Evolutionary conservation across 1,140 invertebrate species (phyloP).

Genomic region (Drosophila suzukii): DNA sequence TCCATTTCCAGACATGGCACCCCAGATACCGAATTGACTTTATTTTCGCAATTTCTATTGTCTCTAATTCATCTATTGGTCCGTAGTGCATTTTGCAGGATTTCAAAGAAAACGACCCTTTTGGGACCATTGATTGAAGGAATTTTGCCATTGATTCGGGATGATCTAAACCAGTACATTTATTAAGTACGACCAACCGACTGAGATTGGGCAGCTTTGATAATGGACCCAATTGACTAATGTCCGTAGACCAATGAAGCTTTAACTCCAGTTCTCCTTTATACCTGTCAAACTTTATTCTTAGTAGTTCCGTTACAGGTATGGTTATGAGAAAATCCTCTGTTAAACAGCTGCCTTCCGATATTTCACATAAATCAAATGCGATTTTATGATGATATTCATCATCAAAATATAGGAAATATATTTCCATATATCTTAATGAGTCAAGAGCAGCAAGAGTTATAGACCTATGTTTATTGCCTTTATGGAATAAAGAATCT

Average conservation of each 20-base stretch:
- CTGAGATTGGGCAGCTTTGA: not conserved
- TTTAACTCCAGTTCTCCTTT: not conserved
- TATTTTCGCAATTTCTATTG: not conserved
- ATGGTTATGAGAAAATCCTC: not conserved
- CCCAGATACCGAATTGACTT: not conserved
- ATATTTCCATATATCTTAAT: not conserved
- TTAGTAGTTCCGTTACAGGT: not conserved
- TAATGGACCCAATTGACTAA: not conserved
- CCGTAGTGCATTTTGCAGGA: not conserved
- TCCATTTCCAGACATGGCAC: not conserved
- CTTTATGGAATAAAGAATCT: not conserved
- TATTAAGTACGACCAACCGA: not conserved
- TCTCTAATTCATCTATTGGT: not conserved
- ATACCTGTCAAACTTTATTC: not conserved
- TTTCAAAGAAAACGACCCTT: not conserved
- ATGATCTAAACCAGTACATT: not conserved
- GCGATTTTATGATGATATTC: not conserved
- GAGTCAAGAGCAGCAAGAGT: not conserved
- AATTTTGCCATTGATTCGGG: not conserved
- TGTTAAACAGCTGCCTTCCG: not conserved
- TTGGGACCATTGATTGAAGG: not conserved
- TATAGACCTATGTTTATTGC: not conserved
- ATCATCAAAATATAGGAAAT: not conserved
- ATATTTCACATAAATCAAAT: not conserved
- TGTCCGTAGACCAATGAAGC: not conserved